phyloP scores from a whole-genome alignment of 2,888 invertebrate genomes.

The Scaptomyza polygonia region DNA sequence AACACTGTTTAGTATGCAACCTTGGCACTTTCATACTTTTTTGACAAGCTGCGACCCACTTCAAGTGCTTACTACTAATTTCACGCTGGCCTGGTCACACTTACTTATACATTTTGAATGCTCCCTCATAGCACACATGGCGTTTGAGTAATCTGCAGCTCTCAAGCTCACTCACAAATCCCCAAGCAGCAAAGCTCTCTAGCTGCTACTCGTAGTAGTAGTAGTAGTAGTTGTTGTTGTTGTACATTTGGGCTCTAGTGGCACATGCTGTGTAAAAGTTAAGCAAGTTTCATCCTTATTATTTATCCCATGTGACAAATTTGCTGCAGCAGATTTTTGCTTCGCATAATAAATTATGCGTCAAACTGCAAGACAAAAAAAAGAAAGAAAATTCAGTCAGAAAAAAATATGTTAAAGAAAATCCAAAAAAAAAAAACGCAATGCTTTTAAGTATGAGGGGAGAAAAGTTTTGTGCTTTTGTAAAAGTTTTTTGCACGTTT shows the following conservation, averaged over 20 bases:
- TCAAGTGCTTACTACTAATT: constrained; percentile 53
- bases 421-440: constrained; percentile 3
- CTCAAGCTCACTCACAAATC: constrained; percentile 47
- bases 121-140: constrained; percentile 35
- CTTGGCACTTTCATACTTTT: neutral
- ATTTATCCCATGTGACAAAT: constrained; percentile 82
- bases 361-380: constrained; percentile 25
- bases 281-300: constrained; percentile 62
- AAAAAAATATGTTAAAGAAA: neutral
- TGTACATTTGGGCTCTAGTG: constrained; percentile 12
- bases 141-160: constrained; percentile 68
- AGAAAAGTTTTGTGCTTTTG: constrained; percentile 39
- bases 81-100: constrained; percentile 64
- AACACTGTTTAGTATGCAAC: constrained; percentile 19
- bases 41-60: constrained; percentile 10
- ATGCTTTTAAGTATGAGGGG: constrained; percentile 1
- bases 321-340: constrained; percentile 71
- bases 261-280: constrained; percentile 57
- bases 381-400: constrained; percentile 11
- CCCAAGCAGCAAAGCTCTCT: constrained; percentile 33
- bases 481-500: constrained; percentile 71
- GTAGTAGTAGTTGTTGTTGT: constrained; percentile 6
- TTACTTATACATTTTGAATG: constrained; percentile 22
- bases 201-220: neutral
- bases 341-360: constrained; percentile 67